These are phyloP conservation scores for Nephrocerus scutellatus DNA, from an alignment of 2,888 invertebrate genomes.

Conservation along the genomic window DNA sequence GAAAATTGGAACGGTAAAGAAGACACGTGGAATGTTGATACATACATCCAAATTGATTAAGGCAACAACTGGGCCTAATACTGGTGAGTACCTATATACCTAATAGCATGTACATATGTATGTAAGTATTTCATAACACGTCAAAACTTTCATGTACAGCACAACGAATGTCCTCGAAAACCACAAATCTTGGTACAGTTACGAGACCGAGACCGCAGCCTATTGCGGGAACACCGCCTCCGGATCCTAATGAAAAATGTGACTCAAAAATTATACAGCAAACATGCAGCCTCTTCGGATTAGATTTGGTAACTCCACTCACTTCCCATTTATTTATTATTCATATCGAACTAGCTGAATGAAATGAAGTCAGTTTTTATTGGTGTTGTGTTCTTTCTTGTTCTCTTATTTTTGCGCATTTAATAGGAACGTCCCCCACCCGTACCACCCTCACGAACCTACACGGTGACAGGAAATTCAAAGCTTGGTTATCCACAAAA, in stretches of 20 bases:
- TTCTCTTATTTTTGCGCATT: slow-evolving; percentile 13
- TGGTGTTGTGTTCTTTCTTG: not conserved
- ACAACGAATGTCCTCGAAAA: slow-evolving; percentile 42
- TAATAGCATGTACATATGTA: too few relatives aligned
- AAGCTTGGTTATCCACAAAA: slow-evolving; percentile 90
- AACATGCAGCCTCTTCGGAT: slow-evolving; percentile 81
- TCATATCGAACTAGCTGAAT: slow-evolving; percentile 1
- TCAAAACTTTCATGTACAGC: slow-evolving; percentile 26
- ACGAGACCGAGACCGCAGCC: slow-evolving; percentile 81
- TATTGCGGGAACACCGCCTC: slow-evolving; percentile 83
- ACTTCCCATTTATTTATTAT: not conserved
- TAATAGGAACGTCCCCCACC: slow-evolving; percentile 81
- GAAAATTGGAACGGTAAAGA: slow-evolving; percentile 55
- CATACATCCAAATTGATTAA: slow-evolving; percentile 32
- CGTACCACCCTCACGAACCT: slow-evolving; percentile 81
- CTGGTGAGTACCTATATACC: slow-evolving; percentile 30
- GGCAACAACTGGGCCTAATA: slow-evolving; percentile 33
- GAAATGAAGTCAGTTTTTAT: slow-evolving; percentile 2
- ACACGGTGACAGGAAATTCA: slow-evolving; percentile 83
- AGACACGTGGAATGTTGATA: slow-evolving; percentile 27
- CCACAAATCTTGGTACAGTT: slow-evolving; percentile 47
- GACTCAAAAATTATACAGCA: slow-evolving; percentile 84
- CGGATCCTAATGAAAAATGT: slow-evolving; percentile 76
- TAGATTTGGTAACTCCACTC: slow-evolving; percentile 67
- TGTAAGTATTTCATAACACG: too few relatives aligned